Evolutionary conservation across 2,113 vertebrate species (phyloP).

Genomic region (Eublepharis macularius): DNA sequence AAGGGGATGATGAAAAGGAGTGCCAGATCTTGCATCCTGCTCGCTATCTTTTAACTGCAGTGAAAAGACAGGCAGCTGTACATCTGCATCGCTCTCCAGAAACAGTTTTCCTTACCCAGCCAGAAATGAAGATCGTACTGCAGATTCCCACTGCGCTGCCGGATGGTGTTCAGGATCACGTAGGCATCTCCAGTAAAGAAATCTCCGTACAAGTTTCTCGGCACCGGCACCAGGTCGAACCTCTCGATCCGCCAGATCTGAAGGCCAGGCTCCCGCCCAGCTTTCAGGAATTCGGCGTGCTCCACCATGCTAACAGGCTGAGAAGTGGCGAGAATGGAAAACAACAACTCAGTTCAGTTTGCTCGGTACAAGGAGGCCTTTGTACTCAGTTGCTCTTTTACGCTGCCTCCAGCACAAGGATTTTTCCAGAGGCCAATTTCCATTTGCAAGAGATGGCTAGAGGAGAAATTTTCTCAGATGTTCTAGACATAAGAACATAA

Average conservation of each 20-base stretch:
- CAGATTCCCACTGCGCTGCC: slow-evolving; percentile 85
- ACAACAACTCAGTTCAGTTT: not conserved
- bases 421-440: not conserved
- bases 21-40: too few species aligned
- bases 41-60: not conserved
- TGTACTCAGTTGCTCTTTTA: not conserved
- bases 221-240: slow-evolving; percentile 93
- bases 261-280: slow-evolving; percentile 88
- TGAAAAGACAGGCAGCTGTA: too few species aligned
- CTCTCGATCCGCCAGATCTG: slow-evolving; percentile 98
- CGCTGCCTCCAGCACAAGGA: not conserved
- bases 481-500: not conserved
- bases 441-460: too few species aligned
- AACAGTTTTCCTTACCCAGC: slow-evolving; percentile 81
- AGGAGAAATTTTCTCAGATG: not conserved
- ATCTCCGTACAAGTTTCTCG: slow-evolving; percentile 87
- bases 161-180: slow-evolving; percentile 92
- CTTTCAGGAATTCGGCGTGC: slow-evolving; percentile 90
- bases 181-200: slow-evolving; percentile 97
- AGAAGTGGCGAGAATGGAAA: not conserved
- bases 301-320: slow-evolving; percentile 86
- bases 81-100: not conserved
- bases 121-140: slow-evolving; percentile 98
- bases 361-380: not conserved
- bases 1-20: too few species aligned